Conservation (phyloP, 2,113 vertebrate genomes). For the Myotis yumanensis region DNA sequence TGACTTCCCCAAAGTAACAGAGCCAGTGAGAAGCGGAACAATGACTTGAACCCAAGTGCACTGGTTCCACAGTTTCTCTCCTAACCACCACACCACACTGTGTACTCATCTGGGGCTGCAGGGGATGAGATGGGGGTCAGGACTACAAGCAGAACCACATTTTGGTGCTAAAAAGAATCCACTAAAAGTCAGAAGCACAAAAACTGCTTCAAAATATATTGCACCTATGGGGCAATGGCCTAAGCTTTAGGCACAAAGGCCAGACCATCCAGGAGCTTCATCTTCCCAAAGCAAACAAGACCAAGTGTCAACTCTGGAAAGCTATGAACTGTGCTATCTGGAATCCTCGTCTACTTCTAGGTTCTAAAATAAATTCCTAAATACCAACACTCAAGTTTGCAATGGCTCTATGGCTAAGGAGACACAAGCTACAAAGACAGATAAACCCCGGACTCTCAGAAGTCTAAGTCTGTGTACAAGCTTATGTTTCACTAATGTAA, state of each 20-base stretch:
- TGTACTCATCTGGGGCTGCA: background rate
- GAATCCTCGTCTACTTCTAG: background rate
- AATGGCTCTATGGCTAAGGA: background rate
- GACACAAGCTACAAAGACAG: background rate
- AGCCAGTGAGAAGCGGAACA: background rate
- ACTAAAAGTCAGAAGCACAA: background rate
- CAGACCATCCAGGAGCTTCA: background rate
- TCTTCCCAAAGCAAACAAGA: background rate
- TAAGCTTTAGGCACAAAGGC: background rate
- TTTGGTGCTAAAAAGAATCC: background rate
- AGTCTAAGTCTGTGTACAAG: background rate
- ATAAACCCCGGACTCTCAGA: background rate
- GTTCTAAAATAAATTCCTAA: constrained; percentile 14
- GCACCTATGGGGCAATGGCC: background rate
- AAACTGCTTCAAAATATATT: background rate
- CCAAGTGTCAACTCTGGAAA: background rate
- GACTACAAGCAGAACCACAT: background rate
- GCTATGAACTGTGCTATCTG: background rate
- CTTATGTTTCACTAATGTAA: background rate
- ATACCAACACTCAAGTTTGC: background rate
- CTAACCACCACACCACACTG: background rate
- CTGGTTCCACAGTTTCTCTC: background rate
- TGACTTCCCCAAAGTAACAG: background rate
- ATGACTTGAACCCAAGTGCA: background rate
- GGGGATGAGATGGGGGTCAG: too few species aligned